Evolutionary conservation across 2,888 invertebrate species (phyloP).

Genomic region (Ormyrus labotus): DNA sequence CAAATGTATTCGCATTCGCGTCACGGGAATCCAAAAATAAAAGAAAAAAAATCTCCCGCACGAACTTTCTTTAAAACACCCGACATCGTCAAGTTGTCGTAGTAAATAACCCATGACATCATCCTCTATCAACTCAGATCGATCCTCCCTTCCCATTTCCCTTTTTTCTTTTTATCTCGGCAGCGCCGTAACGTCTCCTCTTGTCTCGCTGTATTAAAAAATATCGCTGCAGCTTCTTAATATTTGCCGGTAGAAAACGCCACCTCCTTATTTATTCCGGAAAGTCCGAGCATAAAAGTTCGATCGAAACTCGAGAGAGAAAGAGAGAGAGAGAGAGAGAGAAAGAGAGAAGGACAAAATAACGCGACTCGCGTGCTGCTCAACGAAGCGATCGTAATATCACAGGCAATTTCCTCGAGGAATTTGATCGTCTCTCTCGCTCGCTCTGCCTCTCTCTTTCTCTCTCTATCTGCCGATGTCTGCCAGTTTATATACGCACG

Average conservation of each 20-base stretch:
- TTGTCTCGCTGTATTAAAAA: constrained; percentile 11
- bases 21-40: too few relatives aligned
- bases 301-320: constrained; percentile 35
- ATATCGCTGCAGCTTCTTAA: constrained; percentile 18
- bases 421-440: constrained; percentile 66
- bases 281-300: constrained; percentile 46
- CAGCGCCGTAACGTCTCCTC: neutral
- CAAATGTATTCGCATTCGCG: too few relatives aligned
- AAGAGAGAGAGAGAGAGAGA: constrained; percentile 16
- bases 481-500: neutral
- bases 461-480: neutral
- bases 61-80: too few relatives aligned
- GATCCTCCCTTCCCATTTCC: neutral
- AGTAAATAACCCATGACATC: too few relatives aligned
- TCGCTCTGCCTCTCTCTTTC: neutral
- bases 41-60: too few relatives aligned
- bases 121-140: neutral
- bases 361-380: constrained; percentile 46
- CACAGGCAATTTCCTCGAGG: constrained; percentile 70
- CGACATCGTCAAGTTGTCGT: too few relatives aligned
- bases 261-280: constrained; percentile 28
- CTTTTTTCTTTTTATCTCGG: too few relatives aligned
- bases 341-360: constrained; percentile 23
- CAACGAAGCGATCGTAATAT: constrained; percentile 66
- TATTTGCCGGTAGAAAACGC: neutral